Conservation (phyloP, 2,888 invertebrate species). For the Dynastes hyllus region DNA sequence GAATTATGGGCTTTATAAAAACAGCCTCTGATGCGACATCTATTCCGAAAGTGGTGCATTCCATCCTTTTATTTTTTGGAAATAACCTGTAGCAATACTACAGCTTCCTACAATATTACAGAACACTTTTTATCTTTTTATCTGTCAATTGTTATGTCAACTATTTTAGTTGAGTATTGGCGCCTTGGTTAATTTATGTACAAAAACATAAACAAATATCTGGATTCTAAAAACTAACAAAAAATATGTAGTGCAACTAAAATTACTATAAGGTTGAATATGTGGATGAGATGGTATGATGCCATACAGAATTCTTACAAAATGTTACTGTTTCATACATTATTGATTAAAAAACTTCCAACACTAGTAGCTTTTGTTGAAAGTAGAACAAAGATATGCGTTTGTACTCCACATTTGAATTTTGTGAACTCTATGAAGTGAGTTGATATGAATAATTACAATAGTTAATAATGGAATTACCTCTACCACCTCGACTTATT, state of each 20-base stretch:
- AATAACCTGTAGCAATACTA: too few species aligned
- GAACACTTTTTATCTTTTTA: too few species aligned
- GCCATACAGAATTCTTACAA: background rate
- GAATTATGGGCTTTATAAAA: too few species aligned
- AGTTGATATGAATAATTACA: background rate
- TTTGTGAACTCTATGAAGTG: background rate
- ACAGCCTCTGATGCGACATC: too few species aligned
- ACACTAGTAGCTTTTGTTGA: background rate
- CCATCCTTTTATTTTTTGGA: too few species aligned
- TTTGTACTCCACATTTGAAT: background rate
- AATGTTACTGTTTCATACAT: background rate
- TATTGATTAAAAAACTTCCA: background rate
- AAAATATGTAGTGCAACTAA: background rate
- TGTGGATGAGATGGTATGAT: background rate
- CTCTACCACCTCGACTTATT: slow-evolving; percentile 26
- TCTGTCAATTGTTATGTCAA: too few species aligned
- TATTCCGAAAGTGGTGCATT: too few species aligned
- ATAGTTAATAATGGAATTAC: slow-evolving; percentile 17
- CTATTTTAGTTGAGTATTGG: too few species aligned
- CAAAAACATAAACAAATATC: background rate
- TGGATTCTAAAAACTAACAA: background rate
- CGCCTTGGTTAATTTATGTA: background rate
- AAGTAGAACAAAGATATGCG: background rate
- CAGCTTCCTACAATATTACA: too few species aligned
- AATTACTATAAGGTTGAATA: background rate